Base-by-base conservation (phyloP, 2,797 vertebrate genomes). In the Pampus argenteus region DNA sequence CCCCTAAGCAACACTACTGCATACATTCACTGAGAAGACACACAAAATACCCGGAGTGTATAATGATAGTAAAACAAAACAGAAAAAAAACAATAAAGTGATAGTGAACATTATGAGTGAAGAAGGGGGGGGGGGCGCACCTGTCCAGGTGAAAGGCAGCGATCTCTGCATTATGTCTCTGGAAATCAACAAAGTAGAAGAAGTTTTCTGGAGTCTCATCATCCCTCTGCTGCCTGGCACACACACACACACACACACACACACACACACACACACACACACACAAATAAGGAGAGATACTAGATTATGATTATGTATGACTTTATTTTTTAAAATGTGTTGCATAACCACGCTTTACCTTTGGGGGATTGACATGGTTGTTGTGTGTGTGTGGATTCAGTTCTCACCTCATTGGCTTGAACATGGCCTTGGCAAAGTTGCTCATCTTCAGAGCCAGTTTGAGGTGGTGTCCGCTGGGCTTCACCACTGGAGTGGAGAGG, bases 111-210 rank as follows among this genome's bases (percentile, higher is more conserved):
- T 61, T 31, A 50, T 22, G 55, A 22, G 54, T 6, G 23, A 22
- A 11, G 47, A 20, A 25, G 20, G 14, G 11, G 20, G 51, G 28
- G 50, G 20, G 14, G n/a, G 22, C 20, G 62, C 88, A 99, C 98
- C 97, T 96, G 96, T 99, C 98, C 58, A 99, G 94, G 86, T 99
- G 98, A 85, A 99, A 99, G 26, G 97, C 96, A 0, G 98, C 98
- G 0, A 99, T 97, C 94, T 99, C 98, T 0, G 98, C 98, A 0
- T 98, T 99, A 93, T 99, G 98, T 82, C 98, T 94, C 93, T 99
- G 97, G 65, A 96, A 95, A 84, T 99, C 98, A 0, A 98, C 93
- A 8, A 99, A 99, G 75, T 99, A 99, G 91, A 99, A 99, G 38
- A 96, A 92, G 50, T 99, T 95, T 25, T 91, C 95, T 0, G 98